Conservation (phyloP, 1,140 invertebrate species). For the Euglossa dilemma region DNA sequence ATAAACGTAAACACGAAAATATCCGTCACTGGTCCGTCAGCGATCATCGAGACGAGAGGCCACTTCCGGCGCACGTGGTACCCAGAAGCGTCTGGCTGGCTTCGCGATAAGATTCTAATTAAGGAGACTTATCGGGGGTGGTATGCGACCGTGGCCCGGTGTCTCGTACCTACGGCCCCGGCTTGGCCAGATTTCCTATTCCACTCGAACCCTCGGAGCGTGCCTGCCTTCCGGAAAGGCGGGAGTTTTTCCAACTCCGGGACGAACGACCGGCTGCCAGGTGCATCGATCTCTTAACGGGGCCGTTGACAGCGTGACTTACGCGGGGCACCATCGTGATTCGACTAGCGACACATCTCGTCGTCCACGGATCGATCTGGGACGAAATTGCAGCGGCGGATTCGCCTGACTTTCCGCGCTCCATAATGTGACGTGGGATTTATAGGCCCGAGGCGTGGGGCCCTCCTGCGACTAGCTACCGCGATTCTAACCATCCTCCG, state of each 20-base stretch:
- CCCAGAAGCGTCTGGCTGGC: constrained; percentile 47
- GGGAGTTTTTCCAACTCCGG: not conserved
- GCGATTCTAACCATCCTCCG: not conserved
- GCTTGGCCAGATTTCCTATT: constrained; percentile 26
- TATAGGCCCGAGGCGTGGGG: not conserved
- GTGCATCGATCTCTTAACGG: constrained; percentile 25
- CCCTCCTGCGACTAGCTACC: not conserved
- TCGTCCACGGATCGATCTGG: not conserved
- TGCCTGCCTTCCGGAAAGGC: not conserved
- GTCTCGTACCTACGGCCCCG: constrained; percentile 38
- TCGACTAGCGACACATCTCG: not conserved
- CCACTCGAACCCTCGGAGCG: not conserved
- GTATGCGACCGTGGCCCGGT: constrained; percentile 41
- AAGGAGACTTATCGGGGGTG: constrained; percentile 63
- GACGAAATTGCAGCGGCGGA: constrained; percentile 11
- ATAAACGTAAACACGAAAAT: not conserved
- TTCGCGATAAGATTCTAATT: constrained; percentile 71
- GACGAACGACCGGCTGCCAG: not conserved
- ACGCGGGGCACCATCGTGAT: constrained; percentile 15
- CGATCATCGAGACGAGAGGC: not conserved
- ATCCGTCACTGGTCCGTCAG: not conserved
- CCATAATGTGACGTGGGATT: not conserved
- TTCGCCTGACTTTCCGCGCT: constrained; percentile 13
- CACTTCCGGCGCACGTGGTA: constrained; percentile 21
- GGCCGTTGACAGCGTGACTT: constrained; percentile 19